Percentiles rank a stretch among this genome's conserved stretches.
Evolutionary conservation across 2,113 vertebrate genomes (phyloP).

Genomic region (Capricornis sumatraensis): DNA sequence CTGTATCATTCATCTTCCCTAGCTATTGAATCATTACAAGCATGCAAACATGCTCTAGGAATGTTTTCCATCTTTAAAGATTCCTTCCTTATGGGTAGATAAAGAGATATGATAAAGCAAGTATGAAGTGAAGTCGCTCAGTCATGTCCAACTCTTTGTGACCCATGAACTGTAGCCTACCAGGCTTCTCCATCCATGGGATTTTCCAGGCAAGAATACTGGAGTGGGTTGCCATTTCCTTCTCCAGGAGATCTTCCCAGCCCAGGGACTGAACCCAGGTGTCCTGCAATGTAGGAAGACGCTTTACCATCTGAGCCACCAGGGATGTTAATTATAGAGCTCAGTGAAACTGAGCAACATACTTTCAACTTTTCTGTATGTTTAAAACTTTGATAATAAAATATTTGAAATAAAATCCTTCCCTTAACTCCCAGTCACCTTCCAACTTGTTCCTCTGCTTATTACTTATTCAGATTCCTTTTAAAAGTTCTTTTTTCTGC

Average conservation of each 20-base stretch:
- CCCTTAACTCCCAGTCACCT: not conserved
- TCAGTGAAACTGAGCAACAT: not conserved
- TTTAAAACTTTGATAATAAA: not conserved
- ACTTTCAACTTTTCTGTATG: not conserved
- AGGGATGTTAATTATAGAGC: not conserved
- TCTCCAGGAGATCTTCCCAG: too few species aligned
- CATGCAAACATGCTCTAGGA: not conserved
- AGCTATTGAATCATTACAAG: not conserved
- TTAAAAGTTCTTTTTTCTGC: not conserved
- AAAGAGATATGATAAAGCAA: not conserved
- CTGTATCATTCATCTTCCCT: not conserved
- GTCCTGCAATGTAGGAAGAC: too few species aligned
- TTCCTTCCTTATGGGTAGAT: not conserved
- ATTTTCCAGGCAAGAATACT: too few species aligned
- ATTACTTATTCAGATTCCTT: not conserved
- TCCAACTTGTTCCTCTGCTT: not conserved
- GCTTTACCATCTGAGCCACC: too few species aligned
- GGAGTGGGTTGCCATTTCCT: too few species aligned
- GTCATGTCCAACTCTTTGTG: too few species aligned
- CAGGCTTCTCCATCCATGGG: too few species aligned
- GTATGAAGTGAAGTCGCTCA: too few species aligned
- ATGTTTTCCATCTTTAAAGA: not conserved
- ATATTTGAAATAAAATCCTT: constrained; percentile 14
- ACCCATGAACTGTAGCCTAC: too few species aligned
- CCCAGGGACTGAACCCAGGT: too few species aligned